phyloP scores from a whole-genome alignment of 2,113 vertebrate species.

The Coregonus clupeaformis region DNA sequence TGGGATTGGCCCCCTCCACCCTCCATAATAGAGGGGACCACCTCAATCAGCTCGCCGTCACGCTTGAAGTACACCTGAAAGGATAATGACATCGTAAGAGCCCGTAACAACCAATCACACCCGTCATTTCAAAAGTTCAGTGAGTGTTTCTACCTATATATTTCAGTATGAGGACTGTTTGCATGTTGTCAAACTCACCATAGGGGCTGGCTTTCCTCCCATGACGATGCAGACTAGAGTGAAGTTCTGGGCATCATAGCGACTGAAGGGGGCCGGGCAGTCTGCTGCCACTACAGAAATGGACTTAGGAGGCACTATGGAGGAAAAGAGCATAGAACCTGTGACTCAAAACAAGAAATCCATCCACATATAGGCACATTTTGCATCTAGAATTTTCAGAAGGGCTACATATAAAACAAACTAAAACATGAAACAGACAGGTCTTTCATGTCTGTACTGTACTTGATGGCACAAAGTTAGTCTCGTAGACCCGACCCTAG shows the following conservation, averaged over 20 bases:
- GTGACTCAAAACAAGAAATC: not conserved
- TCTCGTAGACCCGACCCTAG: too few relatives aligned
- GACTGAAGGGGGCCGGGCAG: slow-evolving; percentile 84
- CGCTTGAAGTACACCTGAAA: slow-evolving; percentile 91
- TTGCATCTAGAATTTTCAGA: too few relatives aligned
- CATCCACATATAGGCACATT: too few relatives aligned
- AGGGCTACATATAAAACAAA: not conserved
- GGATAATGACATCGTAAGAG: not conserved
- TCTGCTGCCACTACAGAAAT: slow-evolving; percentile 86
- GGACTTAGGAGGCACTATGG: slow-evolving; percentile 85
- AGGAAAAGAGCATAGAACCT: slow-evolving; percentile 24
- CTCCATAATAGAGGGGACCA: slow-evolving; percentile 66
- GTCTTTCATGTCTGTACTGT: too few relatives aligned
- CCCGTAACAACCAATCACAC: not conserved
- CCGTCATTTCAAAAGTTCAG: not conserved
- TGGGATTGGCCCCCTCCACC: slow-evolving; percentile 12
- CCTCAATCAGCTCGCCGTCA: slow-evolving; percentile 86
- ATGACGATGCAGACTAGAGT: slow-evolving; percentile 89
- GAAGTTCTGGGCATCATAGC: slow-evolving; percentile 94
- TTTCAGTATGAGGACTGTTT: not conserved
- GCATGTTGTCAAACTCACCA: slow-evolving; percentile 68
- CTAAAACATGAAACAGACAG: too few relatives aligned
- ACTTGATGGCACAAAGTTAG: too few relatives aligned
- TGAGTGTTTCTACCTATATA: not conserved
- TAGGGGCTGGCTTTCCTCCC: slow-evolving; percentile 87